Percentiles rank a stretch among this genome's conserved stretches.
phyloP scores from a whole-genome alignment of 2,888 invertebrate species.

The Rosalia funebris region DNA sequence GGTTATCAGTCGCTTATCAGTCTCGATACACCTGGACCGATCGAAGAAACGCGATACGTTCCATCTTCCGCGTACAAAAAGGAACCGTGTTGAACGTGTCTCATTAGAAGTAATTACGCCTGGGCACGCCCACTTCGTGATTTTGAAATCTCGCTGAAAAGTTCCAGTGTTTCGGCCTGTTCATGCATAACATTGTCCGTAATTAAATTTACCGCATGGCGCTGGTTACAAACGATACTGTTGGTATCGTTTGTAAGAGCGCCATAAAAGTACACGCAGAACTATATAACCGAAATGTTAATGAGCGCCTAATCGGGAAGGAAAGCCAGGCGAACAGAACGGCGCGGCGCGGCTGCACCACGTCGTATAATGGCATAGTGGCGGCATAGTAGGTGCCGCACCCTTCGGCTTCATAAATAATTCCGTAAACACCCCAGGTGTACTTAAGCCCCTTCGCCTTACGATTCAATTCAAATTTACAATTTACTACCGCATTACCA shows the following conservation, averaged over 20 bases:
- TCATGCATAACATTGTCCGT: conserved; percentile 5
- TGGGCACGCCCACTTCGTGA: neutral
- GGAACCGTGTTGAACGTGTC: too few species aligned
- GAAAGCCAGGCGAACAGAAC: conserved; percentile 2
- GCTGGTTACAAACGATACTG: too few species aligned
- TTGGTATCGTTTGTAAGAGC: conserved; percentile 7
- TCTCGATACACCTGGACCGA: too few species aligned
- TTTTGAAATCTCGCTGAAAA: neutral
- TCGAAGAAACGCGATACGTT: too few species aligned
- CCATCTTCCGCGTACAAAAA: too few species aligned
- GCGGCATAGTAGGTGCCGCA: conserved; percentile 7
- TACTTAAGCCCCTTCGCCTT: conserved; percentile 5
- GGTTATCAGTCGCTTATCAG: too few species aligned
- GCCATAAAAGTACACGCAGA: conserved; percentile 9
- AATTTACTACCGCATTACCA: conserved; percentile 8
- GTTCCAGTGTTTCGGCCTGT: conserved; percentile 1
- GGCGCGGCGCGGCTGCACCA: neutral
- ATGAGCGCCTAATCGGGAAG: conserved; percentile 15
- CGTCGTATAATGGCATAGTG: neutral
- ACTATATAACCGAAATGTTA: conserved; percentile 14
- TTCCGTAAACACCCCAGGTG: conserved; percentile 17
- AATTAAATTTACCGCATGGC: conserved; percentile 11
- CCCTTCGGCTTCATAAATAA: conserved; percentile 15
- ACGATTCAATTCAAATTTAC: conserved; percentile 23
- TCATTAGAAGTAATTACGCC: too few species aligned